Base-by-base conservation (phyloP, 1,140 invertebrate species). In the Adelges cooleyi region DNA sequence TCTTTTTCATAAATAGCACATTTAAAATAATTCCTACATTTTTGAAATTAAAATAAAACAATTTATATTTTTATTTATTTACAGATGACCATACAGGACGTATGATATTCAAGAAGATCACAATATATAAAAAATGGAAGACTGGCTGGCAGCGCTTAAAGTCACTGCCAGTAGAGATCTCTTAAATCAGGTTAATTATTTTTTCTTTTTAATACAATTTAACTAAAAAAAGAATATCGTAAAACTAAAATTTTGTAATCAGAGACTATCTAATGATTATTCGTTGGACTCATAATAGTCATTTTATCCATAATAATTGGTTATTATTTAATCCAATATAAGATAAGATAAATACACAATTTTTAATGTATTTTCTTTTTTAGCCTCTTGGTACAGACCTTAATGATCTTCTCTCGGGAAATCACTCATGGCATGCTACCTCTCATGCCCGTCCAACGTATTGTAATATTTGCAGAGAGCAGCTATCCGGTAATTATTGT, bases 401-500 rank as follows among this genome's bases (percentile, higher is more conserved):
- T 70, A 79, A 84, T 65, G 84, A 90, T 71, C 83, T 90, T 69
- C 80, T 94, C 48, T 88, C 85, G 15, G 92, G 92, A 42, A 84
- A 90, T 73, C 92, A 97, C 76, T 86, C 89, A 71, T 96, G 92
- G 92, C 90, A 92, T 72, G 85, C 90, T 17, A 92, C 92, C 50
- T 94, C 87, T 29, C 92, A 96, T 78, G 92, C 92, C 0, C 80
- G 92, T 62, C 95, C 94, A 50, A 95, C 92, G 0, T 97, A 95
- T 74, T 97, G 94, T 77, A 98, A 97, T 76, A 89, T 96, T 29
- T 98, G 95, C 74, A 79, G 89, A 52, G 93, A 97, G 73, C 88
- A 90, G 9, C 81, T 97, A 2, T 90, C 84, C 67, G 81, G 81
- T 83, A 75, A 75, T 70, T 67, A 38, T 65, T 44, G 29, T 15